Conservation (phyloP, 1,140 invertebrate genomes). For the Papilio aristodemus region DNA sequence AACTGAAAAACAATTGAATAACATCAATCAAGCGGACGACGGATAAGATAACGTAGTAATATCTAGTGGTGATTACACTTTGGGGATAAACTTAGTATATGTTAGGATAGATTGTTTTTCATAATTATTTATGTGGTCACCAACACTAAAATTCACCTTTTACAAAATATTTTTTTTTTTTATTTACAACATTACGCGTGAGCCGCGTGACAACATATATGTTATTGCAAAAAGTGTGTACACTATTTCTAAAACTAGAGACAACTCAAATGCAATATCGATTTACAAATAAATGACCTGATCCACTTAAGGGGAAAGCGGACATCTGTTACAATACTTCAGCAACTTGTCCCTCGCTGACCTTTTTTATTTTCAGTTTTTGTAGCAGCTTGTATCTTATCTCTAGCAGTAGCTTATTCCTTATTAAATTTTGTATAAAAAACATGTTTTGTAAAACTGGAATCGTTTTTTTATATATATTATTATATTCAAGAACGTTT, state of each 20-base stretch:
- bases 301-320: slow-evolving; percentile 4
- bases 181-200: too few species aligned
- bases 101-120: not conserved
- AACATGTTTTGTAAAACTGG: not conserved
- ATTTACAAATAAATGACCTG: slow-evolving; percentile 8
- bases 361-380: slow-evolving; percentile 18
- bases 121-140: too few species aligned
- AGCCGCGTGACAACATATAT: too few species aligned
- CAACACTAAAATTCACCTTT: too few species aligned
- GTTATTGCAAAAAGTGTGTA: too few species aligned
- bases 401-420: not conserved
- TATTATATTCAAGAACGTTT: too few species aligned
- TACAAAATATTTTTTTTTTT: too few species aligned
- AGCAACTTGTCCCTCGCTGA: slow-evolving; percentile 4
- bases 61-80: not conserved
- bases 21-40: not conserved
- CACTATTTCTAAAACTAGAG: too few species aligned
- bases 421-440: slow-evolving; percentile 13
- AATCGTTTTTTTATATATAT: too few species aligned
- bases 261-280: not conserved
- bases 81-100: not conserved
- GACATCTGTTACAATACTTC: slow-evolving; percentile 13
- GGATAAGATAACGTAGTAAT: not conserved
- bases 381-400: slow-evolving; percentile 7
- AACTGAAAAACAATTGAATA: slow-evolving; percentile 5